Conservation (phyloP, 2,888 invertebrate genomes). For the Helicoverpa assulta region DNA sequence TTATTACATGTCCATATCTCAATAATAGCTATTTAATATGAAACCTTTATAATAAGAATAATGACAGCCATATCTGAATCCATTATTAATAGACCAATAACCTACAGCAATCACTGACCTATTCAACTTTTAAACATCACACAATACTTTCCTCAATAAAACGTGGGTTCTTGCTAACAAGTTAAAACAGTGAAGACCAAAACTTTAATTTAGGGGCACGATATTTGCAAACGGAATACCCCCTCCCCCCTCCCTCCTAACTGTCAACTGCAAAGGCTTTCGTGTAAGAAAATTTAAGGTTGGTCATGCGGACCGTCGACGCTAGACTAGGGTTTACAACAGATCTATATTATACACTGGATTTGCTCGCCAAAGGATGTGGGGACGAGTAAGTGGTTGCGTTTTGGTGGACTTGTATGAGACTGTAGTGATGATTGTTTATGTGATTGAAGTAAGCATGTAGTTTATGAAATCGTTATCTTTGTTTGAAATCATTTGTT, state of each 20-base stretch:
- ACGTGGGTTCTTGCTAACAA: conserved; percentile 72
- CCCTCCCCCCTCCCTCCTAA: conserved; percentile 57
- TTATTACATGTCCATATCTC: no score
- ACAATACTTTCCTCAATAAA: conserved; percentile 39
- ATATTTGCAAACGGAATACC: conserved; percentile 80
- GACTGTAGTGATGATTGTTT: neutral
- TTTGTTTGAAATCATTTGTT: neutral
- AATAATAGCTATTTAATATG: no score
- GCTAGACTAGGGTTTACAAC: conserved; percentile 65
- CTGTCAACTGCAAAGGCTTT: conserved; percentile 86
- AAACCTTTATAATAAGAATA: no score
- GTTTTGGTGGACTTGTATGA: neutral
- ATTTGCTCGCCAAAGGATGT: conserved; percentile 35
- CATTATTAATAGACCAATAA: neutral
- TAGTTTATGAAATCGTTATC: no score
- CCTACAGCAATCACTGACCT: conserved; percentile 5
- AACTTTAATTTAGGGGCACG: conserved; percentile 81
- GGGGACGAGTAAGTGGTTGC: neutral
- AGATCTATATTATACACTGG: conserved; percentile 53
- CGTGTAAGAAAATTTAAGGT: conserved; percentile 83
- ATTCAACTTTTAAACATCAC: conserved; percentile 19
- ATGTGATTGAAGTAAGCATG: no score
- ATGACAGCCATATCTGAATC: no score
- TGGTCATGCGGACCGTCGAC: conserved; percentile 75
- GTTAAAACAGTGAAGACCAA: conserved; percentile 73